Conservation (phyloP, 2,113 vertebrate genomes). For the Asarcornis scutulata region DNA sequence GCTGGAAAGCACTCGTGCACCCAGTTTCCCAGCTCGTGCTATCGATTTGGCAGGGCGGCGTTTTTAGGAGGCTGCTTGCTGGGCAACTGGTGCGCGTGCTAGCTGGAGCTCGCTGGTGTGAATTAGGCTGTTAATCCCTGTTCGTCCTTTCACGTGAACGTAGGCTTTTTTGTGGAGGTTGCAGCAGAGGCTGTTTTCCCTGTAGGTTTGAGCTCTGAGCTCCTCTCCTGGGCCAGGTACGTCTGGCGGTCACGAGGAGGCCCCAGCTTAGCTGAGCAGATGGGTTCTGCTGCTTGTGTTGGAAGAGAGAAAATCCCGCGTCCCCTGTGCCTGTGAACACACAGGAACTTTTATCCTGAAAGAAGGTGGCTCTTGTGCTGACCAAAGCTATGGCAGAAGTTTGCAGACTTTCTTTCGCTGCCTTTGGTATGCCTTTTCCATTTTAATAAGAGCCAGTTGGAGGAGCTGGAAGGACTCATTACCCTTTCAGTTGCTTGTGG, state of each 20-base stretch:
- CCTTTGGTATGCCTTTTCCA: neutral
- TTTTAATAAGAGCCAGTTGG: conserved; percentile 25
- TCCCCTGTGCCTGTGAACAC: rapidly evolving
- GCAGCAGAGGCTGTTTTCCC: neutral
- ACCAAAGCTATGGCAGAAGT: neutral
- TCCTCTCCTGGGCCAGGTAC: neutral
- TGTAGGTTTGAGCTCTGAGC: neutral
- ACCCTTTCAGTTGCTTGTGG: neutral
- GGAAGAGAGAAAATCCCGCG: neutral
- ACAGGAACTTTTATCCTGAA: neutral
- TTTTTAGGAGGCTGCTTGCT: neutral
- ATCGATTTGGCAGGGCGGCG: neutral
- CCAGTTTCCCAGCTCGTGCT: neutral
- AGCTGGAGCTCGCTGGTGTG: neutral
- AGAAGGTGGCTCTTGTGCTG: neutral
- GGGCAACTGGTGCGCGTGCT: neutral
- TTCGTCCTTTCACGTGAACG: neutral
- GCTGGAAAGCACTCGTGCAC: neutral
- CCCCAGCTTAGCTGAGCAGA: neutral
- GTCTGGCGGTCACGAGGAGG: rapidly evolving
- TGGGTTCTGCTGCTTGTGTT: neutral
- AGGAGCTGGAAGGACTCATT: neutral
- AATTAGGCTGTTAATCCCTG: neutral
- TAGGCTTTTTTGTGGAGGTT: neutral
- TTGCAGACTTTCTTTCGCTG: neutral